phyloP scores from a whole-genome alignment of 2,113 vertebrate genomes.

The Crypturellus undulatus region DNA sequence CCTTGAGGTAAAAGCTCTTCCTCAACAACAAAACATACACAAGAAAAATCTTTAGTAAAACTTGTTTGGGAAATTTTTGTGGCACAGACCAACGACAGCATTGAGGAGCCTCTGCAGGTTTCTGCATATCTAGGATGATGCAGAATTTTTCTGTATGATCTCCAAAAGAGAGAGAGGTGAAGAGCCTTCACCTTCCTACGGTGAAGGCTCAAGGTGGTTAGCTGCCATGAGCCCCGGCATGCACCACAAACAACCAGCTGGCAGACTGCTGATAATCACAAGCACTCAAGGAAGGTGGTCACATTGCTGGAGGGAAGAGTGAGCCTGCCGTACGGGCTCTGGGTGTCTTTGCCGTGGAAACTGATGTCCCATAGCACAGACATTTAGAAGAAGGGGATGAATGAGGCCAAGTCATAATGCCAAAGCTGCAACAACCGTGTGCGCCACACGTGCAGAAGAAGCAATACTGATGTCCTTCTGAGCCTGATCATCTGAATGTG shows the following conservation, averaged over 20 bases:
- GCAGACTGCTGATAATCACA: neutral
- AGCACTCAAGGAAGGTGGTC: neutral
- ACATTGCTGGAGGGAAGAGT: neutral
- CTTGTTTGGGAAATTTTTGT: neutral
- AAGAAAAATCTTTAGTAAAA: neutral
- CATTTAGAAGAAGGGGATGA: neutral
- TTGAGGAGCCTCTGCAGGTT: neutral
- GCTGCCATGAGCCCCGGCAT: neutral
- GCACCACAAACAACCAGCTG: neutral
- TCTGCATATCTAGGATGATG: neutral
- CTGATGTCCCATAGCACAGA: neutral
- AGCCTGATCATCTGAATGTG: neutral
- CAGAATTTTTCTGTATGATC: neutral
- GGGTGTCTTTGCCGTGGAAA: neutral
- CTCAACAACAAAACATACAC: neutral
- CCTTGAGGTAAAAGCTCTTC: neutral
- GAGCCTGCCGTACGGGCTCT: rapidly evolving
- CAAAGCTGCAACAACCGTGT: neutral
- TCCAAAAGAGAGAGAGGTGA: too few species aligned
- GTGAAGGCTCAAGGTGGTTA: neutral
- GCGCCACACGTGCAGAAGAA: neutral
- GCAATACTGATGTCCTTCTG: neutral
- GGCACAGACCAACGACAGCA: neutral
- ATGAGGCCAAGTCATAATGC: neutral
- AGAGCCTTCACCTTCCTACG: too few species aligned